Evolutionary conservation across 2,113 vertebrate genomes (phyloP).

Genomic region (Lampris incognitus): DNA sequence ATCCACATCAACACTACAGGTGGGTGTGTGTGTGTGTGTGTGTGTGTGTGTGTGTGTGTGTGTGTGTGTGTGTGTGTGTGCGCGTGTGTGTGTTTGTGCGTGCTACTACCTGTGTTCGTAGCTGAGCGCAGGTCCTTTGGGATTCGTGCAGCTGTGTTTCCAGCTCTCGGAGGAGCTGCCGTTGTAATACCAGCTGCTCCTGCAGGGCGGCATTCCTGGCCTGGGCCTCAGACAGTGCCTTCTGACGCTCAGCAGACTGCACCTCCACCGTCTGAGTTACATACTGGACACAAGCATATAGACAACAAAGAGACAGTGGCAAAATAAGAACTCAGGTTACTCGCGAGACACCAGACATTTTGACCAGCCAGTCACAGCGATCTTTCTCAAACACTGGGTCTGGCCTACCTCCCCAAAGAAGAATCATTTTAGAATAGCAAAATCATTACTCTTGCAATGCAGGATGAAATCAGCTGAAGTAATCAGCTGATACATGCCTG

Average conservation of each 20-base stretch:
- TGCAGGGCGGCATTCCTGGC: conserved; percentile 87
- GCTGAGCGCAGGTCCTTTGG: conserved; percentile 85
- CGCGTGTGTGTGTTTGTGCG: background rate
- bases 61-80: background rate
- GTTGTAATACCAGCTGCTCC: conserved; percentile 91
- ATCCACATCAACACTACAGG: too few species aligned
- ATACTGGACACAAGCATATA: conserved; percentile 71
- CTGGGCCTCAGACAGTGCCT: conserved; percentile 86
- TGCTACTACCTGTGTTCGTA: conserved; percentile 88
- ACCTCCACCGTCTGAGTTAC: conserved; percentile 88
- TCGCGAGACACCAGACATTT: too few species aligned
- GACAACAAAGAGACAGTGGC: background rate
- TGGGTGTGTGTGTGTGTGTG: too few species aligned
- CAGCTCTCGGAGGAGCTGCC: conserved; percentile 89
- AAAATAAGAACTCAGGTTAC: background rate
- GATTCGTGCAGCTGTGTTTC: conserved; percentile 92
- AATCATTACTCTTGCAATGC: too few species aligned
- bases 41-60: background rate
- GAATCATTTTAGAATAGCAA: too few species aligned
- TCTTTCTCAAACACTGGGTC: too few species aligned
- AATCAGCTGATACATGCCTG: too few species aligned
- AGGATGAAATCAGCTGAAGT: too few species aligned
- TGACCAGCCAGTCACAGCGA: too few species aligned
- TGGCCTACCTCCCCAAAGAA: too few species aligned
- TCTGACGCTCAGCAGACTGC: conserved; percentile 86